Evolutionary conservation across 2,113 vertebrate genomes (phyloP), one percentile per base, ranked within the genome.

Genomic region (Pseudopodoces humilis): DNA sequence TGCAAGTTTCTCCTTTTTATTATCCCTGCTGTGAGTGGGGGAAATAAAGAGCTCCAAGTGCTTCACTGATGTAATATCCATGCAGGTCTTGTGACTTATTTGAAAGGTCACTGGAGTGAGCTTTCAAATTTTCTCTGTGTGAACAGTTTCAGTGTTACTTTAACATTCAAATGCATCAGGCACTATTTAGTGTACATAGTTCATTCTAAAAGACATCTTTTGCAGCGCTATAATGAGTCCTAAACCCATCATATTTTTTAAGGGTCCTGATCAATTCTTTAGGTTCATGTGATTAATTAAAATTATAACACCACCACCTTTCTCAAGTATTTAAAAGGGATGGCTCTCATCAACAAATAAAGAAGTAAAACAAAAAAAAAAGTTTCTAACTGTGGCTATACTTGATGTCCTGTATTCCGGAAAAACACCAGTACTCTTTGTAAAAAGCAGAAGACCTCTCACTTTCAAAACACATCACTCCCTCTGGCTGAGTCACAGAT

Each of bases 391-490:
- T 33, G 12, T 7, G 13, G 22, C 27, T 83, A n/a, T 33, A 63
- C 9, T 56, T 59, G 22, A 90, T 3, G 2, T 21, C 35, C 37
- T 25, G 5, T 33, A 63, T 47, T 64, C 71, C 64, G 88, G 33
- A 79, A 94, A 83, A 88, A 24, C 19, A 55, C 4, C 17, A 37
- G 9, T 17, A 86, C 33, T 37, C 43, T 65, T 78, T 19, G 31
- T 23, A 71, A 72, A 96, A 94, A 94, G 71, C 82, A 82, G 83
- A 93, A 62, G 90, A 82, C 63, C 59, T 95, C 86, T 94, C 89
- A 79, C 84, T 97, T 95, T 94, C 63, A 91, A 83, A 91, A 95
- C 64, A 65, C 11, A 13, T 86, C 59, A 60, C 9, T 81, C 75
- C 41, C 39, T 64, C 37, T 19, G 22, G 49, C 49, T 88, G 87